Evolutionary conservation across 1,140 invertebrate genomes (phyloP), one percentile per base, ranked within the genome.

Genomic region (Anastrepha obliqua): DNA sequence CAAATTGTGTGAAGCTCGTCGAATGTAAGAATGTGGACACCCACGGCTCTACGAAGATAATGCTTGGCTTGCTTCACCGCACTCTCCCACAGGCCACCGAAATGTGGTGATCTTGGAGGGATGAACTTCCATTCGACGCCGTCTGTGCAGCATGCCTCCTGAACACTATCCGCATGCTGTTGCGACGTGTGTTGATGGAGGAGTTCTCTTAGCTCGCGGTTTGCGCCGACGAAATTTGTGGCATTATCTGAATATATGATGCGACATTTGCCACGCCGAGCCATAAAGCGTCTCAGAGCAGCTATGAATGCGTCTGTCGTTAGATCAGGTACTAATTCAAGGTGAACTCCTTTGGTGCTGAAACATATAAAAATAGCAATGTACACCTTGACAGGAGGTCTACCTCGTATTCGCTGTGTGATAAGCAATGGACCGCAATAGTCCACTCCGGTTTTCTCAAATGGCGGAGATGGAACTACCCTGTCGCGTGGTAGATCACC

Each of bases 261-360:
- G 2, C 42, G 20, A 11, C 59, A 65, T 8, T 9, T 88, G 17
- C 87, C 87, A 59, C 81, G 64, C 6, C 62, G 44, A 17, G 58
- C n/a, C 11, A 88, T 70, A 74, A 88, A 88, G 0, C 89, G 74
- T 39, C 88, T 67, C 6, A 90, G 87, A 0, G 90, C 89, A 9
- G 58, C 64, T 0, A 90, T 47, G 64, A 92, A 91, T 0, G 78
- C 86, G 0, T 78, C 58, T 1, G 89, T 86, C 0, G 90, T 87
- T 3, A 90, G 88, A 51, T 91, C 89, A 2, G 70, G 55, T 2
- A 91, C 90, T 0, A 89, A 65, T 78, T 93, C 91, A 0, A 93
- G 65, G 87, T 91, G 91, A 0, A 91, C 88, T 8, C 91, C 91
- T 67, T 90, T 91, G 11, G 90, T 89, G 2, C 85, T 39, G 8